A percentile compares a stretch with the other conserved stretches of the same genome.
Conservation (phyloP, 2,113 vertebrate genomes). For the Steatornis caripensis region DNA sequence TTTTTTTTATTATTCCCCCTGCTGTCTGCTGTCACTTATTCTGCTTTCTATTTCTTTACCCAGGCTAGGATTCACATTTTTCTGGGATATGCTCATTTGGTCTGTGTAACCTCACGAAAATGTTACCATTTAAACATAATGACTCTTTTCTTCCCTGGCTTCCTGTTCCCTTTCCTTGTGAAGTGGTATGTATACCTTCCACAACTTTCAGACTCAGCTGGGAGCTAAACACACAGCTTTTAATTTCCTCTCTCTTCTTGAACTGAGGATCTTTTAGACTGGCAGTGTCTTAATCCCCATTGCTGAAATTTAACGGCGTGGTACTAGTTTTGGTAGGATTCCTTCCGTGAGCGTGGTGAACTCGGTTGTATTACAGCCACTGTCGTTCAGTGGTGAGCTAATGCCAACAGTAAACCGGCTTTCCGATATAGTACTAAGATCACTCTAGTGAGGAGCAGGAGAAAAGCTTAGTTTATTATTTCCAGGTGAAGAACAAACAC, state of each 20-base stretch:
- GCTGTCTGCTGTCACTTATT: not conserved
- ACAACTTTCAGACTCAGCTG: slow-evolving; percentile 34
- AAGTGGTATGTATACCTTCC: slow-evolving; percentile 49
- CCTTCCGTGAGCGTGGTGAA: not conserved
- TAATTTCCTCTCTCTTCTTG: slow-evolving; percentile 34
- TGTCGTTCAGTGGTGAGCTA: not conserved
- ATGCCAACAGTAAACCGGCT: not conserved
- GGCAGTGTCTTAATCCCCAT: not conserved
- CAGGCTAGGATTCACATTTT: slow-evolving; percentile 41
- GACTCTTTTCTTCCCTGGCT: slow-evolving; percentile 44
- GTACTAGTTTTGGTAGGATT: not conserved
- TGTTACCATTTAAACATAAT: slow-evolving; percentile 52
- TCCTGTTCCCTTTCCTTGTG: slow-evolving; percentile 60
- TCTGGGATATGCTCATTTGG: slow-evolving; percentile 43
- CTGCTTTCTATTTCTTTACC: slow-evolving; percentile 8
- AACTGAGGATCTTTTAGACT: not conserved
- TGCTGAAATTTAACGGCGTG: not conserved
- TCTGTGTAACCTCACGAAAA: slow-evolving; percentile 23
- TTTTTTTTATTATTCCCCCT: too few relatives aligned
- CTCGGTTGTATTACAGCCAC: not conserved
- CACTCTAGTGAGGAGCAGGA: not conserved
- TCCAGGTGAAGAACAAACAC: not conserved
- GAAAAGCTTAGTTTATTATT: not conserved
- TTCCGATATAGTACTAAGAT: not conserved
- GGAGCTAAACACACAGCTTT: slow-evolving; percentile 16